These are phyloP conservation scores for Rotaria sp. DNA, from an alignment of 2,888 invertebrate genomes.

Conservation along the genomic window DNA sequence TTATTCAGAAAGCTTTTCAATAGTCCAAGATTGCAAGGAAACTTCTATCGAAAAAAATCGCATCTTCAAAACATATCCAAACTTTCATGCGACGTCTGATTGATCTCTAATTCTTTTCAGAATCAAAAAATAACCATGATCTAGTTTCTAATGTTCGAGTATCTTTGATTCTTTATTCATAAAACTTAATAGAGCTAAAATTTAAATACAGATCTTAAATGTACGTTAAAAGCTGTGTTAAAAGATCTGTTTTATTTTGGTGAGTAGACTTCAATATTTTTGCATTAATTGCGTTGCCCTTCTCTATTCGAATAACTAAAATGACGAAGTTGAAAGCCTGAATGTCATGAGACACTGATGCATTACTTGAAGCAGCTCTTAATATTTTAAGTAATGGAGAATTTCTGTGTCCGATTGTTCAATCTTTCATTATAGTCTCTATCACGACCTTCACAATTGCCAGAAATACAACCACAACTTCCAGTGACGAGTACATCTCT, in stretches of 20 bases:
- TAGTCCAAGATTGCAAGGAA: too few species aligned
- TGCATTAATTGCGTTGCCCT: background rate
- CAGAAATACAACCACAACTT: background rate
- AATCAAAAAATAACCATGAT: too few species aligned
- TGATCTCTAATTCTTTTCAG: too few species aligned
- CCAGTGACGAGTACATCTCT: background rate
- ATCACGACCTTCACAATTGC: background rate
- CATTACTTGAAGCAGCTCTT: background rate
- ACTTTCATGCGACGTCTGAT: too few species aligned
- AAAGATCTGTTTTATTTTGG: background rate
- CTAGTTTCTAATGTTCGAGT: too few species aligned
- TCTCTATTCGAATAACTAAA: background rate
- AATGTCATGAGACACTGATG: background rate
- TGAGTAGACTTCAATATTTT: background rate
- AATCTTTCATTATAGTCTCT: background rate
- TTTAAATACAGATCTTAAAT: too few species aligned
- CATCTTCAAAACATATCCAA: too few species aligned
- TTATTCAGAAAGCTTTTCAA: too few species aligned
- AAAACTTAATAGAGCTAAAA: too few species aligned
- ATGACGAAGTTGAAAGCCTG: background rate
- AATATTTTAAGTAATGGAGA: background rate
- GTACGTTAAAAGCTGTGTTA: too few species aligned
- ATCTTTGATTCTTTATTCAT: too few species aligned
- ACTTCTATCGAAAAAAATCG: too few species aligned
- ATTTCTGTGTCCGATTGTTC: background rate